Base-by-base conservation (phyloP, 2,113 vertebrate species). In the Procavia capensis region DNA sequence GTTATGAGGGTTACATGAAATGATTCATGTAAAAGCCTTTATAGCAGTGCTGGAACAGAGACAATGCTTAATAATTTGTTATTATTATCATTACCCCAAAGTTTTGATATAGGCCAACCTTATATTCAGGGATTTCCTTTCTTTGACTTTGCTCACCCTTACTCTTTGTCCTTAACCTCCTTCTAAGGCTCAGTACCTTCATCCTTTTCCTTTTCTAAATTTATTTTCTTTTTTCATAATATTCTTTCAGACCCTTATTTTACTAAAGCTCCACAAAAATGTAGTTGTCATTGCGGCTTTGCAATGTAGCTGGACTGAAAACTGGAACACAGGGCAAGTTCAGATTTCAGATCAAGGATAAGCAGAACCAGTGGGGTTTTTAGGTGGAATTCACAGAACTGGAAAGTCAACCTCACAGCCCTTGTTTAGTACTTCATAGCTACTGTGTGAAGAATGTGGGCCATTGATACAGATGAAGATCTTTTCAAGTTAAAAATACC, bases 231-330 rank as follows among this genome's bases (percentile, higher is more conserved):
- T 87, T 84, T 57, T 59, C 36, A 90, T 87, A 94, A 92, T 9
- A 29, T 11, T n/a, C 27, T 91, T 90, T 70, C 66, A 70, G 29
- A 13, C n/a, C 2, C 13, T 68, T 91, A 47, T 45, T 57, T 29
- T 91, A 66, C 74, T 39, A 72, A 72, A 72, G 29, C 50, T 92
- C 8, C 41, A 54, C 59, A 63, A 63, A 80, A 70, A 20, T 82
- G 29, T 36, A 64, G 10, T 64, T 91, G 39, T 86, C 24, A 10
- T 59, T 6, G 22, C 94, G 41, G 27, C 72, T 92, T 94, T 84
- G n/a, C 59, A 89, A 57, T 63, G 92, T 96, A 87, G 41, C 45
- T 81, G 34, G 43, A 43, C 34, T 86, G 2, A 83, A 90, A 95
- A 3, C 22, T 66, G 66, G 43, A 94, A 88, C 22, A 72, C 66